Base-by-base conservation (phyloP, 2,797 vertebrate species). In the Paguma larvata region DNA sequence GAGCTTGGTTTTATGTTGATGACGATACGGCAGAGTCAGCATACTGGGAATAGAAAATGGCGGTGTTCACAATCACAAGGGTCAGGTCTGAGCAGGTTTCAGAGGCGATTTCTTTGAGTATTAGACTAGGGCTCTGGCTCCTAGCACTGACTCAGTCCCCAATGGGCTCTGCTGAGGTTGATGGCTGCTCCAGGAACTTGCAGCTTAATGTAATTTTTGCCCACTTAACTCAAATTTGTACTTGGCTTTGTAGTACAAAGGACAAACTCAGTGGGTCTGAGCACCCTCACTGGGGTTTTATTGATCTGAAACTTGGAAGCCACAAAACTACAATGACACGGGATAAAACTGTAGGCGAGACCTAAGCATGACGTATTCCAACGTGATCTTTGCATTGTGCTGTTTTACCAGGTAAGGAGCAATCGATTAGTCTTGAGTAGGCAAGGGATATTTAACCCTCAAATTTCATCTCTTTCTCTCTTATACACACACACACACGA, bases 291-390 rank as follows among this genome's bases (percentile, higher is more conserved):
- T 0, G 63, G 94, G 38, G 30, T 16, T 56, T 48, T 34, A 19
- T 46, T 21, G n/a, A 84, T 11, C 10, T 15, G 27, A 59, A 53
- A 79, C 51, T 51, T 51, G 67, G 56, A 65, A 62, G 27, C 41
- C 44, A 9, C 0, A 12, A 30, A 91, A 34, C 56, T 30, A 30
- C 14, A 16, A 15, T 10, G 84, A 83, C 1, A 18, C 21, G 11
- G 56, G 51, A n/a, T 2, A n/a, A 25, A 87, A 48, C 46, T 38
- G 13, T 5, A 19, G 79, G 19, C 21, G 46, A 10, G 38, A 79
- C n/a, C 21, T 1, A 13, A 30, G 21, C 0, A 7, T 5, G 14
- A 48, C 1, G 12, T 6, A 18, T 13, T 85, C 41, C 44, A 38
- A 30, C 41, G 46, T 15, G 67, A 19, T 34, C 27, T 73, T 21